A percentile compares a stretch with the other conserved stretches of the same genome.
phyloP scores from a whole-genome alignment of 2,113 vertebrate genomes.

The Micronycteris hirsuta region DNA sequence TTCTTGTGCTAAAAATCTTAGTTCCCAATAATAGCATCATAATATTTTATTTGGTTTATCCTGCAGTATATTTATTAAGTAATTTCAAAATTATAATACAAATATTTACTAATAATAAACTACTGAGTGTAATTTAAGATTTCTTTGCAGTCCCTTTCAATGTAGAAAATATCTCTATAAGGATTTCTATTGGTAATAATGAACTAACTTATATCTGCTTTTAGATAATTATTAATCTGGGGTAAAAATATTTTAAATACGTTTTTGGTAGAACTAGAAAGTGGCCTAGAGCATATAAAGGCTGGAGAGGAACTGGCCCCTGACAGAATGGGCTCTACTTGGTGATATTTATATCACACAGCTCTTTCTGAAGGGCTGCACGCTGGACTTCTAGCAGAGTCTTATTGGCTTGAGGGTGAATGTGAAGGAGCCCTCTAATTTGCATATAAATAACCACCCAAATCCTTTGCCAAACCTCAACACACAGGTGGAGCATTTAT shows the following conservation, averaged over 20 bases:
- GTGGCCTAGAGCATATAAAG: neutral
- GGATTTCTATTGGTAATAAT: neutral
- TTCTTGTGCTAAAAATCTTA: neutral
- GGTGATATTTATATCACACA: neutral
- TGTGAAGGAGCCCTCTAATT: neutral
- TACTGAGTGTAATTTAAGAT: neutral
- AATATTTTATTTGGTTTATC: slow-evolving; percentile 10
- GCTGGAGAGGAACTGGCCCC: neutral
- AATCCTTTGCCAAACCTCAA: neutral
- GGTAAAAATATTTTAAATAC: slow-evolving; percentile 2
- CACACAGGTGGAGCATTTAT: neutral
- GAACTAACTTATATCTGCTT: neutral
- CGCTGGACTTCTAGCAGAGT: neutral
- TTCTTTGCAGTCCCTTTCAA: neutral
- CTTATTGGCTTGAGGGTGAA: neutral
- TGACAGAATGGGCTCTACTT: neutral
- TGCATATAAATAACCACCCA: neutral
- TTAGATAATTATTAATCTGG: neutral
- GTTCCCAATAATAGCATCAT: neutral
- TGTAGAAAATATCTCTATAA: neutral
- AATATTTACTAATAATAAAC: neutral
- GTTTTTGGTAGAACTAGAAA: neutral
- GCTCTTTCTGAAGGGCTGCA: neutral
- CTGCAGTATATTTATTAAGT: neutral
- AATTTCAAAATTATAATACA: neutral